Evolutionary conservation across 2,888 invertebrate species (phyloP).

Genomic region (Morpho deidamia): DNA sequence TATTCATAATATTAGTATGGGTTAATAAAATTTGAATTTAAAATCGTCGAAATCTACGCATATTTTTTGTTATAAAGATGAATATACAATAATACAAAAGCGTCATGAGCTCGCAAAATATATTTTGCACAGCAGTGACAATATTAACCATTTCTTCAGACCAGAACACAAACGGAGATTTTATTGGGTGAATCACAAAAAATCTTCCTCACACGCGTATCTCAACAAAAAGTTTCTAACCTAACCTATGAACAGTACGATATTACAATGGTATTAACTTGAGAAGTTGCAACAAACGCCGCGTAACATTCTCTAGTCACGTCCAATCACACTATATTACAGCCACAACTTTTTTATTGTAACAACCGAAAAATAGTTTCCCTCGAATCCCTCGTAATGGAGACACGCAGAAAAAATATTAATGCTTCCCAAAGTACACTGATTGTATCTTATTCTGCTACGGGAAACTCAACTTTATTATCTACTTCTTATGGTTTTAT

Average conservation of each 20-base stretch:
- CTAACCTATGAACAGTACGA: not conserved
- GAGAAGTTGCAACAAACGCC: constrained; percentile 5
- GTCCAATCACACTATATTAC: constrained; percentile 21
- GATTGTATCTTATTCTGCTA: constrained; percentile 4
- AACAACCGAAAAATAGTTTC: constrained; percentile 24
- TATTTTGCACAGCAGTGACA: too few species aligned
- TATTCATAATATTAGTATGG: too few species aligned
- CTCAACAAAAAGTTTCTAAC: too few species aligned
- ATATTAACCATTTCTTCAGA: too few species aligned
- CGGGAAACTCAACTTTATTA: constrained; percentile 1
- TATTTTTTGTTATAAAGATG: too few species aligned
- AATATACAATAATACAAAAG: too few species aligned
- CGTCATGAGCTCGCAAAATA: too few species aligned
- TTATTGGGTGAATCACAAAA: too few species aligned
- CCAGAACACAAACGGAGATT: too few species aligned
- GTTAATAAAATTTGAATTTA: too few species aligned
- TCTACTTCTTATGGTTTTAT: not conserved
- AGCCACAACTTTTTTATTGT: constrained; percentile 22
- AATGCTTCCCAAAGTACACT: constrained; percentile 11
- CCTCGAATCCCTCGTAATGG: constrained; percentile 19
- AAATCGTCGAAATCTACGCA: too few species aligned
- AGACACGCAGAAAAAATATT: constrained; percentile 24
- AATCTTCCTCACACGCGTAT: too few species aligned
- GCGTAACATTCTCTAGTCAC: constrained; percentile 19
- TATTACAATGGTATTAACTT: not conserved